Evolutionary conservation across 2,113 vertebrate species (phyloP), one percentile per base, ranked within the genome.

Genomic region (Nesogale talazaci): DNA sequence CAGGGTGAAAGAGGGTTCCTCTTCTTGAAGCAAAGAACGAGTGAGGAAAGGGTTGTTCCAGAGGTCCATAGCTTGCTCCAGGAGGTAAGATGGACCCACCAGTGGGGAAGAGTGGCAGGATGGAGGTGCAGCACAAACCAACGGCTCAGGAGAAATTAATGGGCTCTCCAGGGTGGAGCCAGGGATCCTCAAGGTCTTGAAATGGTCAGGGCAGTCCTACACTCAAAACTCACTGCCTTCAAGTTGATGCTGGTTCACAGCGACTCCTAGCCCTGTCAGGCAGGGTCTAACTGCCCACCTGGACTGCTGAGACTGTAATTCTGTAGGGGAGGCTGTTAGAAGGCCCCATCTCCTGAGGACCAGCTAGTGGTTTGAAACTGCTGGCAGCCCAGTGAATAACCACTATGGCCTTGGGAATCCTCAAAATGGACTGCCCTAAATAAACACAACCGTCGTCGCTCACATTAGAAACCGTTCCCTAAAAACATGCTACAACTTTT

Each of bases 1-100:
- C 42, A 75, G 29, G 89, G 91, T 22, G 11, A 46, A 88, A 84
- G 63, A 2, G 4, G 63, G 77, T 6, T 34, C 90, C 29, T 88
- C 63, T 70, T 90, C 85, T 90, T 2, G 27, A 22, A 95, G 84
- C 34, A 76, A 92, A 12, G 61, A 87, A 93, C 57, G 29, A 94
- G 29, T 92, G 56, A 95, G 84, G 31, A 84, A 93, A 63, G 34
- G 76, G 88, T 25, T 77, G 42, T 27, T 88, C 89, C 75, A 75
- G 69, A 91, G 72, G 59, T 69, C 27, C 69, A n/a, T 65, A 91
- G 23, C 69, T 34, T 34, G 57, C 90, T 90, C 67, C 57, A 77
- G 67, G 65, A 90, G 74, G 17, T 17, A 9, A 92, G 56, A 74
- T 0, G 56, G 89, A 93, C n/a, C 78, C 52, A 65, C 14, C 34